Percentiles rank a stretch among this genome's conserved stretches.
phyloP scores from a whole-genome alignment of 37 sponge, comb jelly and placozoan genomes.

The Chondrilla cf. caribensis region DNA sequence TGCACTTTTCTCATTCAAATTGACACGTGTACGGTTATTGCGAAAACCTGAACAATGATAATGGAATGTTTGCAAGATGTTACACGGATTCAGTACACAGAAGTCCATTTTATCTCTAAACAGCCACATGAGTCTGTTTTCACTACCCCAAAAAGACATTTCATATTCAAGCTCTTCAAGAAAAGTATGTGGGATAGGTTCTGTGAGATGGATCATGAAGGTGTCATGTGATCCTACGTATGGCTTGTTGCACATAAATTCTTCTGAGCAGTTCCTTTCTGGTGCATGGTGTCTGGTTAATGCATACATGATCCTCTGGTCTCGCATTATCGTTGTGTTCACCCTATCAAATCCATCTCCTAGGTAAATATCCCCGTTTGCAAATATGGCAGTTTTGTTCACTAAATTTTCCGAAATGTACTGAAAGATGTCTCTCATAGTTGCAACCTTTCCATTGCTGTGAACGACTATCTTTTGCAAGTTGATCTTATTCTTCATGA shows the following conservation, averaged over 20 bases:
- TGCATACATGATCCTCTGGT: background rate
- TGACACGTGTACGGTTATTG: background rate
- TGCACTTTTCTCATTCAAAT: too few relatives aligned
- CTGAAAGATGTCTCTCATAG: background rate
- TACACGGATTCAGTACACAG: background rate
- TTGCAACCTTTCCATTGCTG: background rate
- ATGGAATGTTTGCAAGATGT: background rate
- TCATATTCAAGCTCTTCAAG: background rate
- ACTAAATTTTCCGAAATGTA: background rate
- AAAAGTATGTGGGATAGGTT: background rate
- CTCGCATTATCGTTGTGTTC: background rate
- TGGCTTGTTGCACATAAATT: background rate
- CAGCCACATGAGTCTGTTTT: background rate
- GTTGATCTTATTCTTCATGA: background rate
- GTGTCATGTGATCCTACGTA: conserved; percentile 6
- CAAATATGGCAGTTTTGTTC: background rate
- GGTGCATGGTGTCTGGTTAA: background rate
- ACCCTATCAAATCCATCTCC: background rate
- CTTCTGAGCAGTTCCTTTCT: background rate
- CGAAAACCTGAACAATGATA: background rate
- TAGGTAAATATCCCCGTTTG: background rate
- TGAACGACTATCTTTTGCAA: background rate
- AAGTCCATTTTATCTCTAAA: background rate
- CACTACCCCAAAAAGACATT: background rate
- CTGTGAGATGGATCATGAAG: background rate